phyloP scores from a whole-genome alignment of 2,113 vertebrate species.

The mouse (Mus musculus) region DNA sequence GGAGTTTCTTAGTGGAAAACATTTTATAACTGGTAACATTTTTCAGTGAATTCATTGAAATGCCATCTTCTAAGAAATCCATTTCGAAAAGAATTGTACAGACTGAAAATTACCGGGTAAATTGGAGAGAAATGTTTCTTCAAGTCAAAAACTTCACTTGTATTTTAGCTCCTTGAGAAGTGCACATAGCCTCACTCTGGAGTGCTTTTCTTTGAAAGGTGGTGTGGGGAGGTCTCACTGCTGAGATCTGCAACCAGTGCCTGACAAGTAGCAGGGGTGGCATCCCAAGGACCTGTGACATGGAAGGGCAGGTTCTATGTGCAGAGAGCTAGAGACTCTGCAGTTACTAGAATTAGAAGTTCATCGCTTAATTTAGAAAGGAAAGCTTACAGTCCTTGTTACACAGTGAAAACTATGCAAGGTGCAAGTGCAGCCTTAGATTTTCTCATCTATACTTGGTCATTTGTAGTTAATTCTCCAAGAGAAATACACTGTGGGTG shows the following conservation, averaged over 20 bases:
- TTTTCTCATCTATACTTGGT: background rate
- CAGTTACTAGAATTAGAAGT: conserved; percentile 29
- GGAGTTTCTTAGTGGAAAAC: conserved; percentile 62
- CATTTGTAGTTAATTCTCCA: background rate
- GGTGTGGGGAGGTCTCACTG: background rate
- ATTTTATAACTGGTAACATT: conserved; percentile 67
- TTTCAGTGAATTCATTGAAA: conserved; percentile 69
- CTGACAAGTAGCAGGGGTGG: background rate
- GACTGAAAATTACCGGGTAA: conserved; percentile 73
- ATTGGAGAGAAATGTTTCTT: conserved; percentile 74
- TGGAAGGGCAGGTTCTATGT: background rate
- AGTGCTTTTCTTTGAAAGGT: conserved; percentile 1
- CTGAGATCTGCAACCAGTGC: background rate
- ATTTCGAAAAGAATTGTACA: conserved; percentile 73
- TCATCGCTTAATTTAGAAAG: background rate
- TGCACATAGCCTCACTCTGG: conserved; percentile 36
- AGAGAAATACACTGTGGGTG: background rate
- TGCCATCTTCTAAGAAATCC: conserved; percentile 67
- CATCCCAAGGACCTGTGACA: background rate
- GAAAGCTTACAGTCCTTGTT: background rate
- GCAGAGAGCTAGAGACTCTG: background rate
- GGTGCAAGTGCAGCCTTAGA: background rate
- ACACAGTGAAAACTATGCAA: background rate
- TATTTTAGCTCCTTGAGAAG: conserved; percentile 73
- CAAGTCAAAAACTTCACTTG: conserved; percentile 73